These are phyloP conservation scores for Hypena proboscidalis DNA, from an alignment of 2,888 invertebrate genomes.

Conservation along the genomic window DNA sequence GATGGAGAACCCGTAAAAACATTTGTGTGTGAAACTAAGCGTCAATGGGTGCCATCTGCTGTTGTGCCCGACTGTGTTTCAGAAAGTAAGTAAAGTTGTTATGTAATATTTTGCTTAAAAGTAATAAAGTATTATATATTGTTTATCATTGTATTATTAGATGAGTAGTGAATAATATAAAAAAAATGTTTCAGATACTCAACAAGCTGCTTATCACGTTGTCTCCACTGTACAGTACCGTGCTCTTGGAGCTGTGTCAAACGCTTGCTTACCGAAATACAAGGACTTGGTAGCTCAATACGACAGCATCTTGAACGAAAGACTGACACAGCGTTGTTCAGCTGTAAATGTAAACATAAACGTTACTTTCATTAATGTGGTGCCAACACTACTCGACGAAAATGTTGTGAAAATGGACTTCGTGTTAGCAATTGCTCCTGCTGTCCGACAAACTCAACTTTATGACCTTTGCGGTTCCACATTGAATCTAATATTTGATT, in stretches of 20 bases:
- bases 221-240: slow-evolving; percentile 94
- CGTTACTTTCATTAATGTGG: slow-evolving; percentile 94
- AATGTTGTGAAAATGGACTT: slow-evolving; percentile 96
- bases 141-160: no score
- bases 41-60: slow-evolving; percentile 94
- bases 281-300: slow-evolving; percentile 93
- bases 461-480: slow-evolving; percentile 98
- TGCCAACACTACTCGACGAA: slow-evolving; percentile 92
- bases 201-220: slow-evolving; percentile 97
- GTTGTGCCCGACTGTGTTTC: slow-evolving; percentile 98
- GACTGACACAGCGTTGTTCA: slow-evolving; percentile 96
- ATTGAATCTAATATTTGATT: slow-evolving; percentile 95
- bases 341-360: slow-evolving; percentile 98
- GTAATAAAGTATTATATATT: no score
- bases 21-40: slow-evolving; percentile 92
- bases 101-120: no score
- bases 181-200: slow-evolving; percentile 88
- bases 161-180: no score
- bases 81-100: slow-evolving; percentile 87
- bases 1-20: slow-evolving; percentile 95
- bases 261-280: slow-evolving; percentile 93
- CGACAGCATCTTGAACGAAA: slow-evolving; percentile 90
- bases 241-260: slow-evolving; percentile 95
- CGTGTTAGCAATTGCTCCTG: slow-evolving; percentile 93
- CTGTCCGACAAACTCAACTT: slow-evolving; percentile 94